Conservation (phyloP, 2,797 vertebrate genomes). For the Catamblyrhynchus diadema region DNA sequence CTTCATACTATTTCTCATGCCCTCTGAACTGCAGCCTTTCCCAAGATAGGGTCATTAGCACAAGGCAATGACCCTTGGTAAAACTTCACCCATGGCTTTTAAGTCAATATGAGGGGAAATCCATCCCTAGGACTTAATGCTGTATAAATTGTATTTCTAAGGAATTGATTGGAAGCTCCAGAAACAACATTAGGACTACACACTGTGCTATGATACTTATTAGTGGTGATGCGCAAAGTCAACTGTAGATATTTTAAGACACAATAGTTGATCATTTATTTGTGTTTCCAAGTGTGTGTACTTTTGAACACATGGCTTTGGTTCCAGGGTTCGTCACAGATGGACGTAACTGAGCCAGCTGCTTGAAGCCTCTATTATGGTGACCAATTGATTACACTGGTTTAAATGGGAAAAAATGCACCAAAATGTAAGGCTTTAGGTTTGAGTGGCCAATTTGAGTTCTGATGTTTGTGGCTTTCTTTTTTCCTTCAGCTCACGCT, state of each 20-base stretch:
- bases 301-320: constrained; percentile 36
- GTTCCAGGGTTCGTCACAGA: constrained; percentile 23
- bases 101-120: neutral
- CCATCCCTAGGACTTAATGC: neutral
- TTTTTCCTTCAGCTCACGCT: constrained; percentile 15
- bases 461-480: constrained; percentile 7
- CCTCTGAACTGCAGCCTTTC: constrained; percentile 1
- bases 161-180: neutral
- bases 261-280: neutral
- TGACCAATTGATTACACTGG: constrained; percentile 54
- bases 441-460: constrained; percentile 23
- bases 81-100: neutral
- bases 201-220: neutral
- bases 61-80: constrained; percentile 3
- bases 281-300: neutral
- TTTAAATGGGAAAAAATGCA: constrained; percentile 37
- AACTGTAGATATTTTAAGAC: constrained; percentile 33
- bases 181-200: neutral
- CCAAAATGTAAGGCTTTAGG: neutral
- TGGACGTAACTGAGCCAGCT: constrained; percentile 18
- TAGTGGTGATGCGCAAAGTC: constrained; percentile 12
- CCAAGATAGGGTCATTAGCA: neutral
- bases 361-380: constrained; percentile 24
- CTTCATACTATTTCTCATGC: neutral
- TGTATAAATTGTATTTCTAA: neutral